Conservation (phyloP, 1,140 invertebrate species). For the Diorhabda elongata region DNA sequence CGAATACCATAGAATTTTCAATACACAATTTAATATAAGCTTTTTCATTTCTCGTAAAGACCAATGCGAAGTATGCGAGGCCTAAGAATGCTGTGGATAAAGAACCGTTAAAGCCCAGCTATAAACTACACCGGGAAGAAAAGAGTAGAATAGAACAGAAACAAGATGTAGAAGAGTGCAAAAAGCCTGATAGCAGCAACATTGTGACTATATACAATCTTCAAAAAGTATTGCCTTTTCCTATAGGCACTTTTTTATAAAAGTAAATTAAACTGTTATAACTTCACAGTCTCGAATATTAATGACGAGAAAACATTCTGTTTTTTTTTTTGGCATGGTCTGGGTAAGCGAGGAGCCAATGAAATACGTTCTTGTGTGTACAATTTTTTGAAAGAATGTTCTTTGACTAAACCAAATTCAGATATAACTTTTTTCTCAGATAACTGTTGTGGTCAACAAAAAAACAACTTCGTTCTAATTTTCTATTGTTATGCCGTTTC, state of each 20-base stretch:
- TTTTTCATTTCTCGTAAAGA: conserved; percentile 23
- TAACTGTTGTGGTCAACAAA: conserved; percentile 46
- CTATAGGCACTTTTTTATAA: conserved; percentile 43
- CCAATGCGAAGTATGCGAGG: conserved; percentile 32
- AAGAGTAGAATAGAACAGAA: conserved; percentile 33
- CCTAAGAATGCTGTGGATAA: conserved; percentile 35
- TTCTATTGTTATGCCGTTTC: conserved; percentile 33
- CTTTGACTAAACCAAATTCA: neutral
- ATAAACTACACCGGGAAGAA: conserved; percentile 35
- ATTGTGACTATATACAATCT: conserved; percentile 36
- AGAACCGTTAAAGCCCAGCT: conserved; percentile 11
- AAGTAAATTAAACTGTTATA: conserved; percentile 46
- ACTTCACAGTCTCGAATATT: conserved; percentile 47
- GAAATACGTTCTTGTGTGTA: conserved; percentile 43
- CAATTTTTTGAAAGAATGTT: conserved; percentile 21
- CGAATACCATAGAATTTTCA: conserved; percentile 20
- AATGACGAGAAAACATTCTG: conserved; percentile 31
- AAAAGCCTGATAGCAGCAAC: conserved; percentile 23
- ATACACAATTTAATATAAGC: conserved; percentile 17
- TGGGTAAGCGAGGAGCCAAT: conserved; percentile 45
- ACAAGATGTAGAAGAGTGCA: conserved; percentile 27
- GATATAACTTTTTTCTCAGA: conserved; percentile 43
- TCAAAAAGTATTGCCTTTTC: conserved; percentile 36
- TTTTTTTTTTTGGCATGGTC: conserved; percentile 48
- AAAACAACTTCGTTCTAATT: conserved; percentile 35